Conservation (phyloP, 2,888 invertebrate genomes). For the Cephonodes hylas region DNA sequence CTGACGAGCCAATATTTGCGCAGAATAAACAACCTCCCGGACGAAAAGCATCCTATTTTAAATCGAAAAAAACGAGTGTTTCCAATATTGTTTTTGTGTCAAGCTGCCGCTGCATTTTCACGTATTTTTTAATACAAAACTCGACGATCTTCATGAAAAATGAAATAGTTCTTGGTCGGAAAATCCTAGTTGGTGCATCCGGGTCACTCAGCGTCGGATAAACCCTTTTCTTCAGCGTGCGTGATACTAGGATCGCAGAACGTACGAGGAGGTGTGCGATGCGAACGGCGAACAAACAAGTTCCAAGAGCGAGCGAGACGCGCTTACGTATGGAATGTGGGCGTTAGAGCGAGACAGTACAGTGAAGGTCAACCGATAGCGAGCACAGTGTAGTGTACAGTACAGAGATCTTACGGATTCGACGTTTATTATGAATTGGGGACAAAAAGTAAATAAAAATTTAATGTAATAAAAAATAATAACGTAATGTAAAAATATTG, state of each 20-base stretch:
- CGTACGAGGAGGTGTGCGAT: conserved; percentile 55
- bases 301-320: conserved; percentile 57
- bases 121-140: conserved; percentile 2
- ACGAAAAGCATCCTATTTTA: conserved; percentile 1
- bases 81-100: conserved; percentile 1
- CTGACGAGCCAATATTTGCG: conserved; percentile 7
- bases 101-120: conserved; percentile 3
- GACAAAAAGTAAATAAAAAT: too few relatives aligned
- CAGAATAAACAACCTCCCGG: conserved; percentile 8
- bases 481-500: too few relatives aligned
- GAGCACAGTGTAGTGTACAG: conserved; percentile 49
- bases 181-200: conserved; percentile 68
- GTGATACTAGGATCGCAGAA: conserved; percentile 77
- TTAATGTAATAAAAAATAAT: too few relatives aligned
- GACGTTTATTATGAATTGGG: too few relatives aligned
- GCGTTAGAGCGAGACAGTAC: conserved; percentile 53
- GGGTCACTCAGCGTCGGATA: conserved; percentile 77
- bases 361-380: conserved; percentile 78
- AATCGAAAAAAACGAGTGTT: background rate
- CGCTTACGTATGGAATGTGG: conserved; percentile 65
- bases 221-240: conserved; percentile 82
- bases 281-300: conserved; percentile 39
- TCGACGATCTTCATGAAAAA: conserved; percentile 19
- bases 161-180: conserved; percentile 47
- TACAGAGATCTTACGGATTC: too few relatives aligned